Evolutionary conservation across 2,888 invertebrate genomes (phyloP).

Genomic region (Leptopilina myrica): DNA sequence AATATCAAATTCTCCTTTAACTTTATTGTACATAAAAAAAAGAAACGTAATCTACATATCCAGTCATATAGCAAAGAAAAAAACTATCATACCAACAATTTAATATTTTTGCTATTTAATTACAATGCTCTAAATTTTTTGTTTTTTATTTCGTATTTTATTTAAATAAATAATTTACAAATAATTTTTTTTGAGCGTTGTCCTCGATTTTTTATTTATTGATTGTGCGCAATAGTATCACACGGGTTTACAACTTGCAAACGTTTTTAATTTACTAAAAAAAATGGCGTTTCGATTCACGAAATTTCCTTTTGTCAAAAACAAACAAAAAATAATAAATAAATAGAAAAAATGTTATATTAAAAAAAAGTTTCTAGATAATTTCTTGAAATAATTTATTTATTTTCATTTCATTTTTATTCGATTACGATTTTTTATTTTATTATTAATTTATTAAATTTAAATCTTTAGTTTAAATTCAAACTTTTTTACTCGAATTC

Average conservation of each 20-base stretch:
- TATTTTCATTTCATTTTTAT: neutral
- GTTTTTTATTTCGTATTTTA: neutral
- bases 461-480: no score
- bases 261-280: neutral
- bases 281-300: slow-evolving; percentile 11
- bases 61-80: neutral
- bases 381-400: neutral
- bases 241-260: slow-evolving; percentile 29
- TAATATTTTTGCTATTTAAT: neutral
- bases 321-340: no score
- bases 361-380: neutral
- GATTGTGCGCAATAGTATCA: slow-evolving; percentile 37
- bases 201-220: slow-evolving; percentile 5
- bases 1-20: slow-evolving; percentile 15
- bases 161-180: slow-evolving; percentile 21
- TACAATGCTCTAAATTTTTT: neutral
- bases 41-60: neutral
- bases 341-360: no score
- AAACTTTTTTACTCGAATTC: no score
- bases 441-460: no score
- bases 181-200: slow-evolving; percentile 1
- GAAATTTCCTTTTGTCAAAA: neutral
- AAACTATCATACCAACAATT: slow-evolving; percentile 9
- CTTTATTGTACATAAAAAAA: slow-evolving; percentile 2
- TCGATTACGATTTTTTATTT: no score